These are phyloP conservation scores for Steromphala cineraria DNA, from an alignment of 2,888 invertebrate species.

Conservation along the genomic window DNA sequence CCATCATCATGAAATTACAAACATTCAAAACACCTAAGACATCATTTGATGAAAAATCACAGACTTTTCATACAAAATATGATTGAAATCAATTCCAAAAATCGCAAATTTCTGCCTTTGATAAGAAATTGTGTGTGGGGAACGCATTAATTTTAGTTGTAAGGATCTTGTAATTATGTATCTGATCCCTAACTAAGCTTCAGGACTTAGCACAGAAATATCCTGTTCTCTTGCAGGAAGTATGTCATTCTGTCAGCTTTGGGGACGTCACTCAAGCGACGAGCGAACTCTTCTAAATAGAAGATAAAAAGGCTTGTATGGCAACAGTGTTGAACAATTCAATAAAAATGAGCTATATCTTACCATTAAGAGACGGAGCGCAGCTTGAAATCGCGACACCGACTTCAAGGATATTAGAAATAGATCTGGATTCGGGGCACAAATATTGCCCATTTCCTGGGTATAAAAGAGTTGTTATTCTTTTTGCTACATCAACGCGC, in stretches of 20 bases:
- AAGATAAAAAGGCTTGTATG: background rate
- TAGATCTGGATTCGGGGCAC: background rate
- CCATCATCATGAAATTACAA: no score
- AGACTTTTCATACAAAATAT: no score
- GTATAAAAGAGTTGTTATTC: background rate
- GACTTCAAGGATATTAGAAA: background rate
- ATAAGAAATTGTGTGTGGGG: no score
- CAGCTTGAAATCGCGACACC: background rate
- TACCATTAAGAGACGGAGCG: no score
- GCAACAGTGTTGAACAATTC: background rate
- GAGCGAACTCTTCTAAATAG: background rate
- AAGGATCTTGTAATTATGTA: no score
- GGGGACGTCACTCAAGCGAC: background rate
- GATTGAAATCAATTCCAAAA: no score
- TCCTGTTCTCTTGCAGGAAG: background rate
- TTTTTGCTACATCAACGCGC: background rate
- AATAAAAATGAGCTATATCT: no score
- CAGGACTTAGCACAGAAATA: background rate
- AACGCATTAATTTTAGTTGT: no score
- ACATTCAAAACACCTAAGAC: no score
- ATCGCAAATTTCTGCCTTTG: no score
- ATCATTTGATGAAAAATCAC: no score
- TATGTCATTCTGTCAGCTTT: conserved; percentile 10
- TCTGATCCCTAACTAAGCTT: background rate
- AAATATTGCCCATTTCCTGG: background rate